phyloP scores from a whole-genome alignment of 2,888 invertebrate species.

The Lasioglossum malachurum region DNA sequence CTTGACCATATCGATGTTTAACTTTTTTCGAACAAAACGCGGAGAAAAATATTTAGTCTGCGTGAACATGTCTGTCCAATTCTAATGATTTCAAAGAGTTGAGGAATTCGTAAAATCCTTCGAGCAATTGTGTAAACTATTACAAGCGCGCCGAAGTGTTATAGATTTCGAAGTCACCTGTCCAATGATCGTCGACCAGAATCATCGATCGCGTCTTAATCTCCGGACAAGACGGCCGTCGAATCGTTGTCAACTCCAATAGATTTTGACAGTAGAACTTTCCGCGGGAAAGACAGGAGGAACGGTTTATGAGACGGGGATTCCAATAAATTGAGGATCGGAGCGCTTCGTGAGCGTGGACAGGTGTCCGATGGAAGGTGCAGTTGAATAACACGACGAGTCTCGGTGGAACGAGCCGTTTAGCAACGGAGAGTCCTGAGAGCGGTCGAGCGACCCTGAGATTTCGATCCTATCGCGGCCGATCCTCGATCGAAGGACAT shows the following conservation, averaged over 20 bases:
- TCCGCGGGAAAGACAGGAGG: background rate
- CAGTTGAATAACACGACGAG: constrained; percentile 30
- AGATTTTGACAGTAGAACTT: background rate
- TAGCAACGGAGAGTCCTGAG: constrained; percentile 53
- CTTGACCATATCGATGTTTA: background rate
- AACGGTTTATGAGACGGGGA: background rate
- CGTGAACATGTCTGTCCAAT: no score
- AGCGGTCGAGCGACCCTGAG: constrained; percentile 75
- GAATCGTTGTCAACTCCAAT: background rate
- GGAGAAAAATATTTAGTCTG: background rate
- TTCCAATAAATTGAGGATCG: background rate
- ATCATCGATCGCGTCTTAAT: background rate
- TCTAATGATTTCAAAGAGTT: background rate
- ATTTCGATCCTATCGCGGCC: constrained; percentile 80
- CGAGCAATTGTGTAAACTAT: background rate
- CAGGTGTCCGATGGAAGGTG: constrained; percentile 39
- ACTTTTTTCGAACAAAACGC: no score
- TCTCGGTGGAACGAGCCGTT: constrained; percentile 47
- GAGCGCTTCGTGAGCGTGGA: background rate
- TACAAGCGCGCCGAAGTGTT: background rate
- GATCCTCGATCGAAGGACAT: constrained; percentile 82
- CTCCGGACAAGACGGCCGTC: background rate
- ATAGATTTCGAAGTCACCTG: background rate
- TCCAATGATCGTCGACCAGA: background rate
- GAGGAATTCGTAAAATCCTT: no score